These are phyloP conservation scores for Ethmia dodecea DNA, from an alignment of 2,888 invertebrate genomes.

Conservation along the genomic window DNA sequence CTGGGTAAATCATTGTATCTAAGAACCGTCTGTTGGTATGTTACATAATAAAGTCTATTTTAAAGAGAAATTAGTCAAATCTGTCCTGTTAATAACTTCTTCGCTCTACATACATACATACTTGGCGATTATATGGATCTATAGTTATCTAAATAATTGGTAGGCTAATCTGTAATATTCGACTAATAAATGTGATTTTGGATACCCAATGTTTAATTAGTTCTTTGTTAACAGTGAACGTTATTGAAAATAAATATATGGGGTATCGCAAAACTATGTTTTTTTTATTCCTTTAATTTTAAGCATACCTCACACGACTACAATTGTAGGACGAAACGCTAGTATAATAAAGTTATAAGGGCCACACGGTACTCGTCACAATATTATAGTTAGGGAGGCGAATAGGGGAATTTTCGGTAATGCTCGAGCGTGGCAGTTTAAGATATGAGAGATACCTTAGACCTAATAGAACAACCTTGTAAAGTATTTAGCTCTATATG, in stretches of 20 bases:
- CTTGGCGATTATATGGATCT: constrained; percentile 36
- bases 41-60: constrained; percentile 46
- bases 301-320: too few relatives aligned
- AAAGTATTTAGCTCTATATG: too few relatives aligned
- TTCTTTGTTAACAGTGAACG: constrained; percentile 59
- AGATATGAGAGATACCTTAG: too few relatives aligned
- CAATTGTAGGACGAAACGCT: too few relatives aligned
- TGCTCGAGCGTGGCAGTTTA: too few relatives aligned
- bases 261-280: constrained; percentile 46
- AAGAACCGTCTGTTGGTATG: too few relatives aligned
- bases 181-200: constrained; percentile 47
- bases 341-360: too few relatives aligned
- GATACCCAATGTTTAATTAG: constrained; percentile 55
- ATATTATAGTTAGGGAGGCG: too few relatives aligned
- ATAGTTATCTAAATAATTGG: constrained; percentile 25
- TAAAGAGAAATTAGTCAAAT: constrained; percentile 27
- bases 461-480: too few relatives aligned
- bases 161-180: constrained; percentile 38
- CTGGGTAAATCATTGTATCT: constrained; percentile 41
- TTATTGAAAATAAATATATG: constrained; percentile 58
- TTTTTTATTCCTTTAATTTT: too few relatives aligned
- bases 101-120: constrained; percentile 69
- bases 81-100: constrained; percentile 28
- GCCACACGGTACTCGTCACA: too few relatives aligned
- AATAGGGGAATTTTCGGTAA: too few relatives aligned